Evolutionary conservation across 1,140 invertebrate species (phyloP).

Genomic region (Elysia chlorotica): DNA sequence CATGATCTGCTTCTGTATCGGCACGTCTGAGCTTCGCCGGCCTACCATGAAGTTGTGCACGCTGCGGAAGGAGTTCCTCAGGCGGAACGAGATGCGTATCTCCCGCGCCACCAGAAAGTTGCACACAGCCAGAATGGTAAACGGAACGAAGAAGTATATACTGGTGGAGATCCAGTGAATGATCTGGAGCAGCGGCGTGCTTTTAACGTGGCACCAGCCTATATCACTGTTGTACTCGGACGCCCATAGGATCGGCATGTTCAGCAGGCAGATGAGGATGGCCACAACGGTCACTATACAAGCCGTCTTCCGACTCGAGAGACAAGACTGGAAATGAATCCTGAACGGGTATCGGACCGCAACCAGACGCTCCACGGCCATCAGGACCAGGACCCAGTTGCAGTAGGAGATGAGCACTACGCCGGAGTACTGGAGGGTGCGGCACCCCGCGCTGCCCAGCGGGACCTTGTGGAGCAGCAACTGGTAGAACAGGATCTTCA

Average conservation of each 20-base stretch:
- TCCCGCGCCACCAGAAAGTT: conserved; percentile 42
- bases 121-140: conserved; percentile 35
- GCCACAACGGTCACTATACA: conserved; percentile 7
- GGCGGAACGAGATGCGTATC: conserved; percentile 30
- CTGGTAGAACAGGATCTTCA: conserved; percentile 33
- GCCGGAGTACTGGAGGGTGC: conserved; percentile 36
- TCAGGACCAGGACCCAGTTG: conserved; percentile 48
- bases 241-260: conserved; percentile 20
- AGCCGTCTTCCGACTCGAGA: background rate
- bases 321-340: background rate
- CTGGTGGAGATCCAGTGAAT: conserved; percentile 44
- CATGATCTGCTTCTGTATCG: conserved; percentile 8
- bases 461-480: conserved; percentile 20
- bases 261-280: conserved; percentile 9
- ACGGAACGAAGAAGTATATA: conserved; percentile 40
- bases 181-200: background rate
- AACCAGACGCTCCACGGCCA: conserved; percentile 44
- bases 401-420: conserved; percentile 39
- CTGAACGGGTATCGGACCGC: conserved; percentile 10
- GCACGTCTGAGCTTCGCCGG: background rate
- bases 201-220: conserved; percentile 8
- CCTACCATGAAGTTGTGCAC: background rate
- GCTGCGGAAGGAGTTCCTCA: conserved; percentile 26
- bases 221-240: no score
- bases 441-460: conserved; percentile 25